Percentiles rank a stretch among this genome's conserved stretches.
phyloP scores from a whole-genome alignment of 1,140 invertebrate species.

The Ctenoplectra terminalis region DNA sequence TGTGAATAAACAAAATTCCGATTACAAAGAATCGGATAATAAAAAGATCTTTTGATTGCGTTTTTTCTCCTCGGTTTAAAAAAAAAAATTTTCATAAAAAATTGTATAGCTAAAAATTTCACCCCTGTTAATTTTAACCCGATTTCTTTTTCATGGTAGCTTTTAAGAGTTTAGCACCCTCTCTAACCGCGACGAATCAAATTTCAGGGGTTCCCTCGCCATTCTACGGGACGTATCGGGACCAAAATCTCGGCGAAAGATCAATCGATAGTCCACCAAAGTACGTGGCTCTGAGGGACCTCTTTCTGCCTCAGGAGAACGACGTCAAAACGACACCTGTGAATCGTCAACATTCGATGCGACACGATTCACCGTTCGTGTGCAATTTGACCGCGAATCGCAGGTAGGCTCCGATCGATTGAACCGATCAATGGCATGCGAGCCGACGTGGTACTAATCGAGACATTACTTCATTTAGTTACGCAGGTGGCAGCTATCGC shows the following conservation, averaged over 20 bases:
- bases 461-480: constrained; percentile 32
- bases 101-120: no score
- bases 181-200: no score
- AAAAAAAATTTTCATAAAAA: no score
- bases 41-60: no score
- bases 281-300: constrained; percentile 75
- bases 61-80: no score
- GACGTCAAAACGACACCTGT: constrained; percentile 18
- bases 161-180: no score
- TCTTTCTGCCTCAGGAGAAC: constrained; percentile 65
- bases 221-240: constrained; percentile 25
- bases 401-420: constrained; percentile 39
- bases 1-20: no score
- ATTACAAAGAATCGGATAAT: no score
- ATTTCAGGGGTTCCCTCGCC: constrained; percentile 56
- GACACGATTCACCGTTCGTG: no score
- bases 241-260: constrained; percentile 52
- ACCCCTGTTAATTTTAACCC: no score
- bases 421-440: not conserved
- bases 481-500: constrained; percentile 47
- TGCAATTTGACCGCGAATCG: not conserved
- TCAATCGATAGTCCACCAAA: constrained; percentile 62
- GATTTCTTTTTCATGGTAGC: rapidly evolving
- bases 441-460: not conserved
- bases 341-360: constrained; percentile 39